These are phyloP conservation scores for Lepidochrysops patricia DNA, from an alignment of 2,888 invertebrate species.

Conservation along the genomic window DNA sequence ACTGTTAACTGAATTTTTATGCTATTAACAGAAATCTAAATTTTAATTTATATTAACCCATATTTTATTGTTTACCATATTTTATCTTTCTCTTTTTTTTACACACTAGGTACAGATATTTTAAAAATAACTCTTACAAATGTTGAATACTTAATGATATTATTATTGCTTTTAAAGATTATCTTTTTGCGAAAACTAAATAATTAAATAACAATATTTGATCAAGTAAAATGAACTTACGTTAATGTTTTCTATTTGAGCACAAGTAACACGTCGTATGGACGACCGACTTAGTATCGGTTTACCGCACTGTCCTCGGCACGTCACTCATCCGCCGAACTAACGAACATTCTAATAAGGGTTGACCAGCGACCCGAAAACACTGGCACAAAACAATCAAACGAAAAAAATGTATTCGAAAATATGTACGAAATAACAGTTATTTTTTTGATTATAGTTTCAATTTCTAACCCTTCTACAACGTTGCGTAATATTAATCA, in stretches of 20 bases:
- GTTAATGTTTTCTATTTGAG: background rate
- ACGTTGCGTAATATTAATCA: background rate
- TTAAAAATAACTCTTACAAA: too few species aligned
- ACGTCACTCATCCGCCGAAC: background rate
- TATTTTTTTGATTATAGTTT: background rate
- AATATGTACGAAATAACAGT: background rate
- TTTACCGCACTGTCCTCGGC: background rate
- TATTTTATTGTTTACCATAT: too few species aligned
- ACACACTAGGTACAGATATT: too few species aligned
- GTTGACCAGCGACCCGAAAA: background rate
- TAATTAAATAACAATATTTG: too few species aligned
- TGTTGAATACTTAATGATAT: background rate
- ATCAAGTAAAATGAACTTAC: background rate
- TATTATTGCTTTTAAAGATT: too few species aligned
- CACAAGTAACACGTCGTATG: background rate
- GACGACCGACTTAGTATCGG: background rate
- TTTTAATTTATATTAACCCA: too few species aligned
- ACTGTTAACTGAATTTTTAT: too few species aligned
- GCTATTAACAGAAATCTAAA: too few species aligned
- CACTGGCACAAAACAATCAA: background rate
- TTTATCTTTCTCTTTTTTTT: too few species aligned
- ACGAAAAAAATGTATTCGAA: background rate
- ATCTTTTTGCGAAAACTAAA: too few species aligned
- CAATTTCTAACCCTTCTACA: background rate
- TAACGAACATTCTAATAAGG: background rate